Percentiles rank a stretch among this genome's conserved stretches.
phyloP scores from a whole-genome alignment of 2,113 vertebrate species.

The Dipodomys stephensi region DNA sequence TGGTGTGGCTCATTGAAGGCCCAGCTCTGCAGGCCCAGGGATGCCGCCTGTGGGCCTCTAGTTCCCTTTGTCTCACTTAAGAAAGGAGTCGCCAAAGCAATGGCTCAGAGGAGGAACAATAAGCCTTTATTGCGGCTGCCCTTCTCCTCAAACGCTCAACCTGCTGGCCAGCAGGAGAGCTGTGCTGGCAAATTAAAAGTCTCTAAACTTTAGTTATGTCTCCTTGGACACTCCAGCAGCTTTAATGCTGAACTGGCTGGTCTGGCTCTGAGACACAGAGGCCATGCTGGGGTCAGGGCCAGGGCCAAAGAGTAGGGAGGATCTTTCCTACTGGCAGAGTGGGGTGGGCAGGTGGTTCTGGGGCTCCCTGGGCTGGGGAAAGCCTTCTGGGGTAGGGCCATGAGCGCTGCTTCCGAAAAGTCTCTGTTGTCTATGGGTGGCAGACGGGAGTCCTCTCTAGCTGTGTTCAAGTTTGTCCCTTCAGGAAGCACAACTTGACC shows the following conservation, averaged over 20 bases:
- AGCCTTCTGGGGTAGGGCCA: neutral
- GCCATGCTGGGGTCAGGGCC: neutral
- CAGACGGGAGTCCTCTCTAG: neutral
- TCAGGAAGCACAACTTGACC: neutral
- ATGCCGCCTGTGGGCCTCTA: constrained; percentile 4
- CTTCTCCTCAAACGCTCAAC: constrained; percentile 88
- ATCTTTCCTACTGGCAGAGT: neutral
- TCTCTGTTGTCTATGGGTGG: neutral
- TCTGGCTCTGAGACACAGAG: constrained; percentile 58
- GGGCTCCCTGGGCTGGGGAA: neutral
- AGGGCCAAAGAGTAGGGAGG: neutral
- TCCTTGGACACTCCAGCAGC: constrained; percentile 82
- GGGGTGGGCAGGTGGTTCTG: neutral
- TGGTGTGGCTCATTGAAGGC: neutral
- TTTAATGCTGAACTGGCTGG: constrained; percentile 49
- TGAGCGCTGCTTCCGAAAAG: neutral
- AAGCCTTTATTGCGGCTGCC: constrained; percentile 89
- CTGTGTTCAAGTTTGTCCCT: neutral
- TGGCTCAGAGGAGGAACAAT: constrained; percentile 84
- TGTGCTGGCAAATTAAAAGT: constrained; percentile 89
- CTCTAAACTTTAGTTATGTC: constrained; percentile 88
- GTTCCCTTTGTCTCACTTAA: constrained; percentile 91
- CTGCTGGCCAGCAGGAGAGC: constrained; percentile 87
- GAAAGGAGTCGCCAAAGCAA: constrained; percentile 82
- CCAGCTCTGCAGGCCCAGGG: neutral